These are phyloP conservation scores for Pteria penguin DNA, from an alignment of 2,888 invertebrate species.

Conservation along the genomic window DNA sequence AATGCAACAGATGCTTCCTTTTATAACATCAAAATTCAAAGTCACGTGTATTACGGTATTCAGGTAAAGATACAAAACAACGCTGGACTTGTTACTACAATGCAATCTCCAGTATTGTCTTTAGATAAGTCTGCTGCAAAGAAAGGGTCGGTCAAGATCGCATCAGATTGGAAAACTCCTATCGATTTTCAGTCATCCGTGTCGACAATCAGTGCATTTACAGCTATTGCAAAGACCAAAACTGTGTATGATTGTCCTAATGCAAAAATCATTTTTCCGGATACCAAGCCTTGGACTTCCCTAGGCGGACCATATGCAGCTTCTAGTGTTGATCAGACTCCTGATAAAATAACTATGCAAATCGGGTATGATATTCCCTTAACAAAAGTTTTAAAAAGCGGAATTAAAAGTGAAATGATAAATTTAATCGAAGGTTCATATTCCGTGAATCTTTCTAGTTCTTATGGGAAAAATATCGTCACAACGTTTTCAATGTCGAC, in stretches of 20 bases:
- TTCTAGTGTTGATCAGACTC: constrained; percentile 12
- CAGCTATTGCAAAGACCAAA: constrained; percentile 26
- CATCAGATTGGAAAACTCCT: constrained; percentile 21
- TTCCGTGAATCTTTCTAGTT: constrained; percentile 11
- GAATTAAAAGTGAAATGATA: constrained; percentile 6
- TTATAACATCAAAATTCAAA: constrained; percentile 14
- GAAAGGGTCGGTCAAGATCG: constrained; percentile 34
- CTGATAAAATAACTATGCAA: constrained; percentile 9
- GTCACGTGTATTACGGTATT: constrained; percentile 21
- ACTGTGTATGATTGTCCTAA: constrained; percentile 22
- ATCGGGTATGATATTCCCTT: constrained; percentile 40
- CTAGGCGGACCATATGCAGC: constrained; percentile 6
- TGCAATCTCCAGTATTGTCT: constrained; percentile 5
- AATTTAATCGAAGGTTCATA: constrained; percentile 32
- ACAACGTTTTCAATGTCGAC: constrained; percentile 34
- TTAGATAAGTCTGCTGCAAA: constrained; percentile 31
- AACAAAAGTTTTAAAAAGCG: constrained; percentile 27
- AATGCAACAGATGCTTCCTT: constrained; percentile 28
- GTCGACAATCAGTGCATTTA: not conserved
- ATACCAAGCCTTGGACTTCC: not conserved
- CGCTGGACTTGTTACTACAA: constrained; percentile 24
- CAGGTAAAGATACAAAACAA: constrained; percentile 26
- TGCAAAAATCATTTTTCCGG: constrained; percentile 18
- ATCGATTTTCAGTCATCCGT: constrained; percentile 23
- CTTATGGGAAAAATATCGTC: constrained; percentile 32